Evolutionary conservation across 2,888 invertebrate genomes (phyloP).

Genomic region (Apoda limacodes): DNA sequence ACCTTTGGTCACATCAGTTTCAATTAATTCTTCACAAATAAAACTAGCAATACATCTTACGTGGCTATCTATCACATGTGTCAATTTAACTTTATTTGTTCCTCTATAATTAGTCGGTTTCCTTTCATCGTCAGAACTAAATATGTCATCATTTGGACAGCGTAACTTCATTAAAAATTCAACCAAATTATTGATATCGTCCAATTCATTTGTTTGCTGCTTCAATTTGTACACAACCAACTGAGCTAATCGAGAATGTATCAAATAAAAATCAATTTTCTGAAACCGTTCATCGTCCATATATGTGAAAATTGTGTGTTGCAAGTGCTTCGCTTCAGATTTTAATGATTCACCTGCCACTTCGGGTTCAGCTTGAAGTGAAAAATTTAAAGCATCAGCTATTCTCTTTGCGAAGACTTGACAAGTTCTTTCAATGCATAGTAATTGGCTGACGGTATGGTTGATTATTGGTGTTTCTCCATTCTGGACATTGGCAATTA

Average conservation of each 20-base stretch:
- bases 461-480: slow-evolving; percentile 32
- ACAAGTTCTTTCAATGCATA: slow-evolving; percentile 57
- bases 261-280: slow-evolving; percentile 72
- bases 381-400: slow-evolving; percentile 71
- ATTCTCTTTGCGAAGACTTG: slow-evolving; percentile 78
- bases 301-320: slow-evolving; percentile 75
- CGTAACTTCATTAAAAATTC: slow-evolving; percentile 48
- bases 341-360: slow-evolving; percentile 71
- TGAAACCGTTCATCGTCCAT: slow-evolving; percentile 76
- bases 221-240: slow-evolving; percentile 72
- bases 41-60: slow-evolving; percentile 55
- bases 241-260: slow-evolving; percentile 75
- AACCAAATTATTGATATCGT: slow-evolving; percentile 46
- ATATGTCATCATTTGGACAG: slow-evolving; percentile 62
- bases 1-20: slow-evolving; percentile 40
- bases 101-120: slow-evolving; percentile 35
- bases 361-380: slow-evolving; percentile 65
- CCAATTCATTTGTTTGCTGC: slow-evolving; percentile 47
- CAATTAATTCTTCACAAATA: slow-evolving; percentile 50
- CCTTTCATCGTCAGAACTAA: slow-evolving; percentile 70
- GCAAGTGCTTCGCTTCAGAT: slow-evolving; percentile 76
- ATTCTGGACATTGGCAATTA: slow-evolving; percentile 28
- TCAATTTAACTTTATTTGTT: slow-evolving; percentile 38
- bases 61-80: slow-evolving; percentile 43
- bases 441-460: slow-evolving; percentile 49